phyloP scores from a whole-genome alignment of 2,888 invertebrate genomes.

The Drosophila putrida region DNA sequence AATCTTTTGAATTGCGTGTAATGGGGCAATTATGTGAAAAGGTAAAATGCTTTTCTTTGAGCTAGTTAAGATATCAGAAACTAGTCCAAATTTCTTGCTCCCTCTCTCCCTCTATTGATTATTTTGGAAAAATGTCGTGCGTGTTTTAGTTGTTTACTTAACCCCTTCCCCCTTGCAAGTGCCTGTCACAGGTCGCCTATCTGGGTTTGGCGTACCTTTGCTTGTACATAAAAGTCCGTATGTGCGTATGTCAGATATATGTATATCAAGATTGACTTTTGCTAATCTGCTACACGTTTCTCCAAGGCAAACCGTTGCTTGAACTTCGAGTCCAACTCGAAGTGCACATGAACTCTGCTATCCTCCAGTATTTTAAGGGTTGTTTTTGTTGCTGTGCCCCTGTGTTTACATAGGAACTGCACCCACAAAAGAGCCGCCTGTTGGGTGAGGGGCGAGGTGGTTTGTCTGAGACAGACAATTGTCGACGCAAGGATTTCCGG shows the following conservation, averaged over 20 bases:
- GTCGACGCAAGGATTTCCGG: slow-evolving; percentile 64
- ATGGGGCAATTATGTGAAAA: slow-evolving; percentile 25
- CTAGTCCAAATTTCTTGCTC: slow-evolving; percentile 53
- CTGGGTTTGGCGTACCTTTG: slow-evolving; percentile 33
- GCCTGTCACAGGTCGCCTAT: slow-evolving; percentile 31
- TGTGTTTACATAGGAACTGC: slow-evolving; percentile 63
- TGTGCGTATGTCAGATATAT: slow-evolving; percentile 7
- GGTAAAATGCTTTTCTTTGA: slow-evolving; percentile 22
- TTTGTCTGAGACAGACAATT: slow-evolving; percentile 47
- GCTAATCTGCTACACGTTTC: slow-evolving; percentile 54
- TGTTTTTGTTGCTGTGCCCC: slow-evolving; percentile 45
- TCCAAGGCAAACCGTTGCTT: slow-evolving; percentile 14
- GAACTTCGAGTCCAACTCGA: slow-evolving; percentile 58
- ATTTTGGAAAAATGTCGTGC: slow-evolving; percentile 63
- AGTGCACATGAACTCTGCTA: slow-evolving; percentile 70
- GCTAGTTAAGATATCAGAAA: slow-evolving; percentile 40
- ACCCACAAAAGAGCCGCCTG: slow-evolving; percentile 53
- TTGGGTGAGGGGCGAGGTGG: slow-evolving; percentile 39
- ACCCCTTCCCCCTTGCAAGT: slow-evolving; percentile 9
- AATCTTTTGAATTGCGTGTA: slow-evolving; percentile 47
- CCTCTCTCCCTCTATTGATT: slow-evolving; percentile 55
- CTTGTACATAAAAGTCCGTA: not conserved
- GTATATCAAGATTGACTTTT: slow-evolving; percentile 47
- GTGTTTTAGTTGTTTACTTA: slow-evolving; percentile 56
- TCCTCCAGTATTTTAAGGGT: slow-evolving; percentile 56